Base-by-base conservation (phyloP, 53 echinoderm and acorn worm genomes). In the Hippasteria phrygiana region DNA sequence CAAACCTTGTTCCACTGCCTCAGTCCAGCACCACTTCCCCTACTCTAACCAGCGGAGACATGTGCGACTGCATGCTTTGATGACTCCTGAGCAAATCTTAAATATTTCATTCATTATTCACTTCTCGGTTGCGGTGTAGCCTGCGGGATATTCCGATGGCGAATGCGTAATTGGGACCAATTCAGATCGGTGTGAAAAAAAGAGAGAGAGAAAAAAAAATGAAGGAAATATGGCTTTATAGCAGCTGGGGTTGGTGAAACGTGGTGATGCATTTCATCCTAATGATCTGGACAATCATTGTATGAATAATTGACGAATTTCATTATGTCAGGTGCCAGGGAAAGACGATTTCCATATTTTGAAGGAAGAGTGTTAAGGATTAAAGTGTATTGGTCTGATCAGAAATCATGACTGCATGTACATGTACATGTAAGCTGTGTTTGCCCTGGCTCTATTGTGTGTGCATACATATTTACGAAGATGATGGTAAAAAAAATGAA, bases 51-150 rank as follows among this genome's bases (percentile, higher is more conserved):
- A 40, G 79, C 59, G 41, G 62, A 79, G 79, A 62, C 62, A 27
- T 47, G 40, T 79, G 56, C 62, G 82, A 28, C 64, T 82, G 64
- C 82, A 82, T 43, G 31, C 66, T 28, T 59, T 22, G 82, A 64
- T 43, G 45, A 41, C 63, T 82, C 32, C 26, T 26, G 13, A 45
- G 64, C 82, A 36, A 66, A 82, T 41, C 65, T 32, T 82, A 20
- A 65, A 82, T 82, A 65, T 82, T 82, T 82, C 27, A 82, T 82
- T 82, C 62, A 78, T 78, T 64, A 46, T 66, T 82, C 67, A 17
- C 66, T 65, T 65, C 65, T 17, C 22, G 24, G 5, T n/a, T 6
- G 41, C 20, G 42, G 41, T 42, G 8, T 67, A 67, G 59, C 59
- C 59, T 17, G 59, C 59, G 59, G 59, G 59, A 59, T 59, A 24